Evolutionary conservation across 2,888 invertebrate species (phyloP), one percentile per base, ranked within the genome.

Genomic region (Aethes cnicana): DNA sequence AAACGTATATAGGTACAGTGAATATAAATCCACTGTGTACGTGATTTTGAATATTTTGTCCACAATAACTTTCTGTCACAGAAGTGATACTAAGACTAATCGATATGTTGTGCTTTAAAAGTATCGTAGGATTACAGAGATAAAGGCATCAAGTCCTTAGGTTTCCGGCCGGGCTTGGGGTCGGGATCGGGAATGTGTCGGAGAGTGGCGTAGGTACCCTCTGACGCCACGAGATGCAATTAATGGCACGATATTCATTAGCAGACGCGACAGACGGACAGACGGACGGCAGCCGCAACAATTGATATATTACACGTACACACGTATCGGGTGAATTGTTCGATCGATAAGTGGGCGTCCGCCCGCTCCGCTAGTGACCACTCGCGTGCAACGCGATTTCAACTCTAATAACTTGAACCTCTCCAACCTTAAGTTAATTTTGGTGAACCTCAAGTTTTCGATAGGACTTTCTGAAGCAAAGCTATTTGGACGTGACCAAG

Each of bases 331-430:
- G 71, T 81, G 77, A 81, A 81, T 80, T 81, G 82, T 77, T 72
- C 73, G 71, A 65, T 72, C 76, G 85, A 83, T 83, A 84, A 83
- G 84, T 84, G 83, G 85, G 84, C 85, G 85, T 66, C 57, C 56
- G 53, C 60, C 53, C 30, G 33, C 26, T 28, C 36, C 28, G 21
- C 36, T 39, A 46, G 46, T 35, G 52, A 52, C 52, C 52, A 18
- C 37, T 16, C 25, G 20, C 14, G 17, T 16, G 14, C 52, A 39
- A n/a, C 3, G 11, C 2, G 26, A 32, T 46, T 33, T 20, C 37
- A 12, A 52, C 52, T 39, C 14, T 44, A 52, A 25, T n/a, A 7
- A 16, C 52, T 26, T 18, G 23, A 16, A 52, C 23, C 18, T 14
- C 17, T 32, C 3, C 14, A 1, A 12, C 11, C n/a, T 25, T 9